Evolutionary conservation across 2,797 vertebrate genomes (phyloP), one percentile per base, ranked within the genome.

Genomic region (Sebastes miniatus): DNA sequence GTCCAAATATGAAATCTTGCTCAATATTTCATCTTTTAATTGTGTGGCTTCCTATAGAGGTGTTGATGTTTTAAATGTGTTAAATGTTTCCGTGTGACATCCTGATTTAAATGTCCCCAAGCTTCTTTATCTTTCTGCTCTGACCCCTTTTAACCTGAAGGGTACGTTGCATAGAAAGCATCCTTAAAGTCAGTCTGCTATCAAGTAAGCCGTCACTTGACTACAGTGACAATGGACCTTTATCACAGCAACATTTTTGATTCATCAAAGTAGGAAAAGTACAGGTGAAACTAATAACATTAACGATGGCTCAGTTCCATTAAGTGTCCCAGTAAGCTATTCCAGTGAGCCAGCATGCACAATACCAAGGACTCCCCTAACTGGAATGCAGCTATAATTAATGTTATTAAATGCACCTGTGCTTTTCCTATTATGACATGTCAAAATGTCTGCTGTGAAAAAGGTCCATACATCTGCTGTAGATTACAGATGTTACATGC

Each of bases 31-130:
- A 6, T 31, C 4, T 64, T 67, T 67, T 62, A 31, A 31, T 22
- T 25, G 3, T 47, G 12, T 61, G 29, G 18, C 25, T 24, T 80
- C 11, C 25, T 59, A 4, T 11, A 68, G 29, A 79, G 52, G 47
- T 8, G 16, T 50, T 59, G 0, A 36, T 22, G 34, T 62, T 52
- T 77, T 50, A 10, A 67, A 69, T 29, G 27, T n/a, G 6, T 75
- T 8, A 22, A 52, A 14, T 22, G 13, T 24, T 59, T 54, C 14
- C 4, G 6, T 78, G 73, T 80, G 83, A 83, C 83, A 79, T 88
- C 74, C 79, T 77, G 52, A 82, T 83, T 86, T 63, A 73, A 79
- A 83, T 59, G 69, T 81, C 69, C 69, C 66, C 11, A 6, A 29
- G 5, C 24, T 56, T 66, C 24, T 25, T 70, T 27, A 5, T 80